Base-by-base conservation (phyloP, 2,113 vertebrate genomes). In the Gnathonemus echidnorhynchus region DNA sequence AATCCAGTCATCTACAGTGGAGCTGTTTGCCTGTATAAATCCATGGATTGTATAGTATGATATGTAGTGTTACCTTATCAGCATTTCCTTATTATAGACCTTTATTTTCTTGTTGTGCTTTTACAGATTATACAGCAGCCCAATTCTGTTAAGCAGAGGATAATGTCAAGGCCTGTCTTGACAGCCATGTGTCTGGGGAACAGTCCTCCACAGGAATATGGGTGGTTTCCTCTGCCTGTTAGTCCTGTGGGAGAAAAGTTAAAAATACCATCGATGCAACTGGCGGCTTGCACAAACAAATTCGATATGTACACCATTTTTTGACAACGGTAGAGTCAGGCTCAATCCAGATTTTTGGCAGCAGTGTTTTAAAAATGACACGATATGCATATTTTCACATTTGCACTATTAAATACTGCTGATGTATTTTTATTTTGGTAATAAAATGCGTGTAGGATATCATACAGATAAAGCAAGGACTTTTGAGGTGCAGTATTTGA, bases 401-500 rank as follows among this genome's bases (percentile, higher is more conserved):
- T 88, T 90, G 84, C 86, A 90, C 84, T 74, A 90, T 70, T 42
- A 31, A 90, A 48, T 49, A 90, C 86, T 87, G 62, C 42, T 62
- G 50, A 21, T 56, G 10, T 45, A 24, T 5, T 74, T 87, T 48
- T 66, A 39, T 35, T 15, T 56, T 42, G 49, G 35, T 21, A 52
- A 39, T 11, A 24, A 39, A 45, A 7, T 13, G 24, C n/a, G 42
- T 31, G 70, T 49, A 53, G 8, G 62, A 56, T 46, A 49, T 85
- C 15, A 5, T 19, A 46, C 31, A 35, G 58, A 66, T 21, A 42
- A 35, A 56, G 10, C 42, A 52, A 86, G 21, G 45, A 62, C n/a
- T 46, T 87, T 70, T 35, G 52, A 89, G 53, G 42, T 42, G 46
- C 50, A 52, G n/a, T 3, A 10, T 42, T 21, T 19, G 11, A 77